Conservation (phyloP, 2,113 vertebrate species). For the Xenopus laevis region DNA sequence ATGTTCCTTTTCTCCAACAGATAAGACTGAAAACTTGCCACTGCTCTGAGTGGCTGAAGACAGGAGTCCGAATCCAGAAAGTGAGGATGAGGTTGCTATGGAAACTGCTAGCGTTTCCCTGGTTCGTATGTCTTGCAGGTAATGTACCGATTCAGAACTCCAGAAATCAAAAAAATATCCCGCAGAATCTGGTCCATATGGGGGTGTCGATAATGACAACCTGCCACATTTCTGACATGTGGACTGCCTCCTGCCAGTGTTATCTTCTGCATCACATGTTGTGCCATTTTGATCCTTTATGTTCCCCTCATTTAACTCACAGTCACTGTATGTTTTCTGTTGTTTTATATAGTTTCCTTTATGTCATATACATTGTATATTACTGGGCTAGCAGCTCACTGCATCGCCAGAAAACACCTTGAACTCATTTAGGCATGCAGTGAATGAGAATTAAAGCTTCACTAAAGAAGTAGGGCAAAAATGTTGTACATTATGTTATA, state of each 20-base stretch:
- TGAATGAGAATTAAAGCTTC: no score
- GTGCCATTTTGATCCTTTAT: no score
- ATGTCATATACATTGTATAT: no score
- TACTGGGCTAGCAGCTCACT: no score
- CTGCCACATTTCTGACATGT: background rate
- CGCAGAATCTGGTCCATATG: conserved; percentile 35
- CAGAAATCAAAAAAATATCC: conserved; percentile 55
- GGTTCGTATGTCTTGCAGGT: conserved; percentile 91
- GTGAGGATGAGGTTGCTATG: conserved; percentile 96
- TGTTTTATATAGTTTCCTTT: no score
- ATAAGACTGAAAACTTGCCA: conserved; percentile 54
- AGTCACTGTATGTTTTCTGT: no score
- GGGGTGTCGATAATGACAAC: conserved; percentile 20
- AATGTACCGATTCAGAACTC: conserved; percentile 70
- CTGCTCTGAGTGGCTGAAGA: conserved; percentile 29
- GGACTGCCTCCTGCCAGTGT: background rate
- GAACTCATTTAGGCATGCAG: no score
- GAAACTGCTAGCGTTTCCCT: conserved; percentile 91
- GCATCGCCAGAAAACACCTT: no score
- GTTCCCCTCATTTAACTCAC: no score
- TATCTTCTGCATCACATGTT: no score
- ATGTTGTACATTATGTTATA: no score
- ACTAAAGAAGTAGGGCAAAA: no score
- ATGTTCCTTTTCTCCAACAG: conserved; percentile 63
- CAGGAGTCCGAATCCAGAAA: conserved; percentile 68